Conservation (phyloP, 2,113 vertebrate genomes). For the Bambusicola thoracicus region DNA sequence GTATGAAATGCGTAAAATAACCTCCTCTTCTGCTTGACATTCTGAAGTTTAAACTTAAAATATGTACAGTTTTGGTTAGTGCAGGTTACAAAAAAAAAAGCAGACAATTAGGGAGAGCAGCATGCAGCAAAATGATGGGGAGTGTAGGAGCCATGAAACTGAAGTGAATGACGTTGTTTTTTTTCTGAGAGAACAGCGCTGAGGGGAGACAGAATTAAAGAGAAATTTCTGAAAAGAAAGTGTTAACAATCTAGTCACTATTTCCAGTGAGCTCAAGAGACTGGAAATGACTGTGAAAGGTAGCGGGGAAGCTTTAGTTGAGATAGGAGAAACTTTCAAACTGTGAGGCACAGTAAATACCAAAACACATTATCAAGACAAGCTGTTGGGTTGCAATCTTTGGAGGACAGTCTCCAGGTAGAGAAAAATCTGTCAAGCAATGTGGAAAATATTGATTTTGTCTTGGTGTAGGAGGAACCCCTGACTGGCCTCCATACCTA, state of each 20-base stretch:
- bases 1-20: background rate
- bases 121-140: background rate
- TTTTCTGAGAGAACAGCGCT: background rate
- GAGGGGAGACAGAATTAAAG: background rate
- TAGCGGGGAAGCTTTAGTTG: background rate
- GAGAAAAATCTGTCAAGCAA: background rate
- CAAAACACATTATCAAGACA: background rate
- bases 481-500: background rate
- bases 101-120: background rate
- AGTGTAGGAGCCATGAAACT: background rate
- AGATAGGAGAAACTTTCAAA: background rate
- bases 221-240: background rate
- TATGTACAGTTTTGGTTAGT: background rate
- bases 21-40: background rate
- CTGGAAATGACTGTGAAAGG: background rate
- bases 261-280: background rate
- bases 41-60: constrained; percentile 1
- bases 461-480: background rate
- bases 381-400: background rate
- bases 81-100: background rate
- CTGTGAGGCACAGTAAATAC: background rate
- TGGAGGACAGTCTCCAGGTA: background rate
- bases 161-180: background rate
- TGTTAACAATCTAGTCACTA: background rate
- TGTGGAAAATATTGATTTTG: background rate